Evolutionary conservation across 2,113 vertebrate genomes (phyloP).

Genomic region (Siphamia tubifer): DNA sequence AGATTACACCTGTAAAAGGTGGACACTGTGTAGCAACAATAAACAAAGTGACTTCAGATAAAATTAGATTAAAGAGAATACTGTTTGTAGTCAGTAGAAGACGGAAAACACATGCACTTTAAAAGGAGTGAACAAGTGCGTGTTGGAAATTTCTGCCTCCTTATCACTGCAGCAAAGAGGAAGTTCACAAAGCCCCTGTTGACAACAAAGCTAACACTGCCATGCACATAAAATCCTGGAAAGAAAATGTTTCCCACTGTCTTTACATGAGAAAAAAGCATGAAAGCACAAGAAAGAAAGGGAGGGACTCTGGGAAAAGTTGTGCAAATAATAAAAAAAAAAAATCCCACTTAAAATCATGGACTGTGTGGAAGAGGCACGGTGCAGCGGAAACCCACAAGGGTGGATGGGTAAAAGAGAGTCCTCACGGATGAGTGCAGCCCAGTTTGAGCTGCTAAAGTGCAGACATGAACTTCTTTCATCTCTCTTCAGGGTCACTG

Average conservation of each 20-base stretch:
- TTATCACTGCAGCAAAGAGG: background rate
- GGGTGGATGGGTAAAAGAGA: conserved; percentile 40
- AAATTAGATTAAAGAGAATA: background rate
- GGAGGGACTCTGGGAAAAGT: conserved; percentile 10
- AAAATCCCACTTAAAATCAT: conserved; percentile 53
- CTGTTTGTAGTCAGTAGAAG: background rate
- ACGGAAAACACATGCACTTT: background rate
- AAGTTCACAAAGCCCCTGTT: background rate
- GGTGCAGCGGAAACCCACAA: conserved; percentile 30
- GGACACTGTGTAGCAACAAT: background rate
- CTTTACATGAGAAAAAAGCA: conserved; percentile 1
- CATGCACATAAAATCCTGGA: background rate
- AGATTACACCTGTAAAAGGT: conserved; percentile 24
- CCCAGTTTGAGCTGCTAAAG: conserved; percentile 82
- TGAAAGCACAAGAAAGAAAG: conserved; percentile 20
- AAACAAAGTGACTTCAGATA: background rate
- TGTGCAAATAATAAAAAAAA: conserved; percentile 38
- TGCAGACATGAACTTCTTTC: conserved; percentile 95
- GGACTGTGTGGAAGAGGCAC: conserved; percentile 33
- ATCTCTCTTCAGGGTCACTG: conserved; percentile 97
- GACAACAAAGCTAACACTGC: conserved; percentile 3
- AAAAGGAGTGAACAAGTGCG: background rate
- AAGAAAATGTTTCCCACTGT: conserved; percentile 1
- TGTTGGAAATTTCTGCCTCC: background rate
- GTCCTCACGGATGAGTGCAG: conserved; percentile 76